These are phyloP conservation scores for Adelognathus sp. DNA, from an alignment of 2,888 invertebrate genomes.

Conservation along the genomic window DNA sequence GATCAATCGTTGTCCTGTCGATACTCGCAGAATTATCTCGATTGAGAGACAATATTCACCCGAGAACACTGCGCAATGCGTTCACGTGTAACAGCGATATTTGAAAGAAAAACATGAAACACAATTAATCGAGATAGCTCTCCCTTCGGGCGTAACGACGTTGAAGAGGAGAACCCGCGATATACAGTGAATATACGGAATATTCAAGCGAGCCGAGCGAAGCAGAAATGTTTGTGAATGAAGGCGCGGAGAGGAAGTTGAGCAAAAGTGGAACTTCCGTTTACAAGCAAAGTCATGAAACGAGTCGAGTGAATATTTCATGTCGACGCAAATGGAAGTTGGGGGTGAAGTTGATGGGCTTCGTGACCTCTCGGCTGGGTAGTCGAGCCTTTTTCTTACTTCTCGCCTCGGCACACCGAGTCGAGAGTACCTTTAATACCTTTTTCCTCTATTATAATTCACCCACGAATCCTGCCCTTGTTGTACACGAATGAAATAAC, in stretches of 20 bases:
- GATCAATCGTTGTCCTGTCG: background rate
- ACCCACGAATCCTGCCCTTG: slow-evolving; percentile 40
- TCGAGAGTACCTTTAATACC: slow-evolving; percentile 30
- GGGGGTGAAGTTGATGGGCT: slow-evolving; percentile 48
- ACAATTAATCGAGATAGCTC: background rate
- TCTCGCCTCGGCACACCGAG: slow-evolving; percentile 45
- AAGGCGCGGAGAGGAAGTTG: slow-evolving; percentile 39
- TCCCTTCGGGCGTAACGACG: background rate
- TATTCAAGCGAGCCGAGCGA: slow-evolving; percentile 6
- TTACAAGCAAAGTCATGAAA: slow-evolving; percentile 27
- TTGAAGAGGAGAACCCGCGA: background rate
- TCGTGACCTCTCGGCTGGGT: too few species aligned
- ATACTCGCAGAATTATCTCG: slow-evolving; percentile 9
- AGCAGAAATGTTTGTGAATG: slow-evolving; percentile 41
- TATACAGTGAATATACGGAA: background rate
- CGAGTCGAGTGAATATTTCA: slow-evolving; percentile 40
- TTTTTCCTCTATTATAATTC: slow-evolving; percentile 48
- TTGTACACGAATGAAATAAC: too few species aligned
- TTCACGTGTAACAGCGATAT: slow-evolving; percentile 9
- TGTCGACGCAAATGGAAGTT: slow-evolving; percentile 30
- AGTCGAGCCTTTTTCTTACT: slow-evolving; percentile 18
- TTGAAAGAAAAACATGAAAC: background rate
- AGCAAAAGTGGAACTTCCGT: slow-evolving; percentile 53
- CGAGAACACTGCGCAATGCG: too few species aligned
- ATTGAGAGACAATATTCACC: too few species aligned